phyloP scores from a whole-genome alignment of 2,888 invertebrate genomes.

The Physocephala rufipes region DNA sequence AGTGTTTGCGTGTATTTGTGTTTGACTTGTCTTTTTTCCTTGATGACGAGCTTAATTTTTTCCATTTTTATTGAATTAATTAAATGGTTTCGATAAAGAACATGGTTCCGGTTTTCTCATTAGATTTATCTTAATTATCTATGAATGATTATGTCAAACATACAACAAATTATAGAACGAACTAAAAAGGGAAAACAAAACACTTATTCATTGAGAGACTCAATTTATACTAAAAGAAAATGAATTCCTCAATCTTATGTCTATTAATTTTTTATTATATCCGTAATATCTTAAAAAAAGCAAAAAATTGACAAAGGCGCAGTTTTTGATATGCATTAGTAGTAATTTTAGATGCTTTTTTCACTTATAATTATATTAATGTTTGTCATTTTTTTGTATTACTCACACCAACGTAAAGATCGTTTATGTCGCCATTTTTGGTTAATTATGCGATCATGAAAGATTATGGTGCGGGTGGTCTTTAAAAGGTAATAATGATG shows the following conservation, averaged over 20 bases:
- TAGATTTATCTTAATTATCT: constrained; percentile 43
- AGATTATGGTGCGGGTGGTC: too few relatives aligned
- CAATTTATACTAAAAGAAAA: constrained; percentile 36
- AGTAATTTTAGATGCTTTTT: not conserved
- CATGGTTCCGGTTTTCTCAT: constrained; percentile 37
- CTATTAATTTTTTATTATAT: constrained; percentile 42
- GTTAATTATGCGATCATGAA: too few relatives aligned
- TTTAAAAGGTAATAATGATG: too few relatives aligned
- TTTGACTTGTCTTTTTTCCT: constrained; percentile 43
- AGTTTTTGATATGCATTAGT: constrained; percentile 64
- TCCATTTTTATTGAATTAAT: too few relatives aligned
- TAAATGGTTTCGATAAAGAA: too few relatives aligned
- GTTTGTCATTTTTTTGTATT: too few relatives aligned
- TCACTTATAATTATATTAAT: too few relatives aligned
- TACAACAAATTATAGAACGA: constrained; percentile 34
- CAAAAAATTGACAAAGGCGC: constrained; percentile 58
- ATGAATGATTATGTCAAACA: constrained; percentile 7
- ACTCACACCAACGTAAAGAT: too few relatives aligned
- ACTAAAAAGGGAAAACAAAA: constrained; percentile 13
- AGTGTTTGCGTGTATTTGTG: constrained; percentile 39
- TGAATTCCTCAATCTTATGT: constrained; percentile 36
- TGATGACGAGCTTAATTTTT: too few relatives aligned
- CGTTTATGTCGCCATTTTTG: too few relatives aligned
- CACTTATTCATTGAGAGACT: too few relatives aligned
- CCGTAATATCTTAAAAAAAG: constrained; percentile 41